Conservation (phyloP, 2,113 vertebrate genomes). For the Catharus bicknelli region DNA sequence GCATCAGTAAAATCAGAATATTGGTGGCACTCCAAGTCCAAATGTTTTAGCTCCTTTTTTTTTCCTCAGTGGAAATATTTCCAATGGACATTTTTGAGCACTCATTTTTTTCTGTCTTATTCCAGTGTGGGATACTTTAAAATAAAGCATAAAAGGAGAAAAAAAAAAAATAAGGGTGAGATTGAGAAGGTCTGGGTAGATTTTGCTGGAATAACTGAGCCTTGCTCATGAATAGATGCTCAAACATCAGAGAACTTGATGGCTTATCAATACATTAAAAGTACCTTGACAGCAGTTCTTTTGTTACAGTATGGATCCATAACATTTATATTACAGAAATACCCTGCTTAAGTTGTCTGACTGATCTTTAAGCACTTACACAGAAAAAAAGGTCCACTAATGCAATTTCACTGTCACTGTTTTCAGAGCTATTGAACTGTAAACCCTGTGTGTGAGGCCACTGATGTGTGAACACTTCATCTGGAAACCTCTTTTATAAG, state of each 20-base stretch:
- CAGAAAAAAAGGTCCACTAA: not conserved
- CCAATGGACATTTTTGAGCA: not conserved
- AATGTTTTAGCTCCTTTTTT: not conserved
- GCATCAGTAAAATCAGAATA: not conserved
- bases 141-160: not conserved
- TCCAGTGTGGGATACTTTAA: not conserved
- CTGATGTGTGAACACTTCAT: constrained; percentile 17
- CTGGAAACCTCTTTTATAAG: not conserved
- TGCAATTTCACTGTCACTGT: constrained; percentile 38
- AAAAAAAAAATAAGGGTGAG: rapidly evolving
- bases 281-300: not conserved
- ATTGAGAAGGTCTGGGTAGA: not conserved
- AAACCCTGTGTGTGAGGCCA: constrained; percentile 4
- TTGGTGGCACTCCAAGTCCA: not conserved
- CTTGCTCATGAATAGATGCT: not conserved
- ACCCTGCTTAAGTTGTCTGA: not conserved
- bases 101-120: not conserved
- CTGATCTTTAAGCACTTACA: not conserved
- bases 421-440: constrained; percentile 45
- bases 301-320: not conserved
- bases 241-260: not conserved
- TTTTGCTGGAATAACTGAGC: not conserved
- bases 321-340: too few species aligned
- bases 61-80: not conserved
- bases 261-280: not conserved